Base-by-base conservation (phyloP, 2,113 vertebrate species). In the Isichthys henryi region DNA sequence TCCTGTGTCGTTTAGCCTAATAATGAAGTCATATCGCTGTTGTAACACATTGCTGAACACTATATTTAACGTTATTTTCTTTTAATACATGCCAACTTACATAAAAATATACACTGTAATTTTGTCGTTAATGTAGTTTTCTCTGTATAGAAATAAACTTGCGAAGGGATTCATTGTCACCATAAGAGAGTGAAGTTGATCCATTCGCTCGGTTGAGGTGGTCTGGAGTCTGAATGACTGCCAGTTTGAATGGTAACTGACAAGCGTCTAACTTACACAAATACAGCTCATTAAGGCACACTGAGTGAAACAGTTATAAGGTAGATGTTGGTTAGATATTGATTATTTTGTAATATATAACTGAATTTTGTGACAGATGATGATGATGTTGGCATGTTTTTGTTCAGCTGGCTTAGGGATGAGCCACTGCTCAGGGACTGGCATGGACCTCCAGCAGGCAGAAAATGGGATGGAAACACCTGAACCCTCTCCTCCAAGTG, bases 391-490 rank as follows among this genome's bases (percentile, higher is more conserved):
- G 74, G 21, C 39, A 43, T 84, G 82, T 84, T 84, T 58, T 90
- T 90, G 82, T 46, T 31, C 90, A 95, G 94, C 94, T 94, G 95
- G 94, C 93, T 94, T 94, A 96, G 94, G 93, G 94, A 96, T 96
- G 96, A 96, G 95, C 94, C 93, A 94, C 93, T 95, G 94, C 94
- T 93, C 95, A 95, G 95, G 93, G 90, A 92, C 91, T 91, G 94
- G 93, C 94, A 93, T 93, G 50, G 94, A 95, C 27, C 92, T 94
- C 94, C 94, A 94, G 82, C 94, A 95, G 91, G 93, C 92, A 7
- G 93, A 94, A 48, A 96, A 96, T 3, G 94, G 95, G 4, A 90
- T 94, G 15, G 91, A 89, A 53, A 92, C 91, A 3, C 90, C 93
- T n/a, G 82, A 92, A 11, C 90, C 92, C 8, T 74, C 93, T 21